Base-by-base conservation (phyloP, 1,140 invertebrate species). In the Drosophila sturtevanti region DNA sequence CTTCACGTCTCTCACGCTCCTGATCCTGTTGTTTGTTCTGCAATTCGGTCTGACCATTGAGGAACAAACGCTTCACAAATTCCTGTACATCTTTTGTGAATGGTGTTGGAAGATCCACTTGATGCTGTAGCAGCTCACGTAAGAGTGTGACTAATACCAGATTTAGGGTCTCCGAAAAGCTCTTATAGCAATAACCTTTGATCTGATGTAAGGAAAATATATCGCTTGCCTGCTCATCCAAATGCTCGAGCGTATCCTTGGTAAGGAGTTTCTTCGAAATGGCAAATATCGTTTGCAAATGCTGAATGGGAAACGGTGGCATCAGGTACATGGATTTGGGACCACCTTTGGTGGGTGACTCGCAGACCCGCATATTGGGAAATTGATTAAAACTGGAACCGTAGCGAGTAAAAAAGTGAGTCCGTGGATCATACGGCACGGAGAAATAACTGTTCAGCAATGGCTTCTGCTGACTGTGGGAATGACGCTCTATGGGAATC, bases 151-250 rank as follows among this genome's bases (percentile, higher is more conserved):
- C 97, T 94, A 98, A 95, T 0, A 98, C 97, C 41, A 99, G 93
- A 92, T 98, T 99, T 48, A 99, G 93, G 0, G 97, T 98, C 93
- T 99, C 98, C 71, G 97, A 99, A 89, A 98, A 98, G 2, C 96
- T 97, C 82, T 96, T 95, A 91, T 98, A 99, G 21, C 91, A 91
- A 54, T 91, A 92, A 14, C 90, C 86, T 81, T 93, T 93, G 65
- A 94, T 94, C 74, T 94, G 93, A 60, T 93, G 94, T 59, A 94
- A 93, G 51, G 93, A 93, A 76, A 94, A 95, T 16, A 98, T 94
- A 92, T 98, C 96, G 61, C 95, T 93, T 18, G 97, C 95, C 91
- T 97, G 95, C 63, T 96, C 94, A 91, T 99, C 97, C 58, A 99
- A 92, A 94, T 95, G 94, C 24, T 93, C 94, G 37, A 99, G 92